These are phyloP conservation scores for Leptarthrus brevirostris DNA, from an alignment of 2,888 invertebrate species.

Conservation along the genomic window DNA sequence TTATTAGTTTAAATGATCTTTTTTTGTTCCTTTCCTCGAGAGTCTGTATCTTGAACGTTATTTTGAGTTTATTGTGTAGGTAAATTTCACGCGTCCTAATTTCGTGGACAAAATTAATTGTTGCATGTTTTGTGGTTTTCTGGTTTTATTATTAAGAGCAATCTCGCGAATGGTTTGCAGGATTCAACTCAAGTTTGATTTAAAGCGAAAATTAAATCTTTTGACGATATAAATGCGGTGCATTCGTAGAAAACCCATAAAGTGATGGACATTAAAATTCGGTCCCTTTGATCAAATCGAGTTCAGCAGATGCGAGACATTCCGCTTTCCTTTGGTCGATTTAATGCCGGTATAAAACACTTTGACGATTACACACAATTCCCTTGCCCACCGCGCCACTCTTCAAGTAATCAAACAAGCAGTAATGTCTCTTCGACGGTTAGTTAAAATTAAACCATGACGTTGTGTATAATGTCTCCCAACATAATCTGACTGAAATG, in stretches of 20 bases:
- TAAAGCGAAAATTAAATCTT: conserved; percentile 38
- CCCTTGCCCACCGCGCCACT: conserved; percentile 13
- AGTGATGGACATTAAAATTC: conserved; percentile 52
- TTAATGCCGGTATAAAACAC: conserved; percentile 47
- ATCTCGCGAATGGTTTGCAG: background rate
- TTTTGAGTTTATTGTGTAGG: no score
- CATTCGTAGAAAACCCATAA: conserved; percentile 52
- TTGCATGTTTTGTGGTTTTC: background rate
- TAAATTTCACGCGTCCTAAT: no score
- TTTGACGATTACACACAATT: conserved; percentile 12
- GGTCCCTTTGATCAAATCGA: conserved; percentile 52
- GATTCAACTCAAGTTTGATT: conserved; percentile 26
- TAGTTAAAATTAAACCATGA: conserved; percentile 30
- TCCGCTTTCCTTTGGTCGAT: conserved; percentile 49
- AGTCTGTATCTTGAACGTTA: no score
- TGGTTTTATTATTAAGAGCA: background rate
- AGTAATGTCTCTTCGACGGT: background rate
- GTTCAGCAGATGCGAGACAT: conserved; percentile 51
- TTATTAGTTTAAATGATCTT: no score
- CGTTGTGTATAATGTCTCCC: conserved; percentile 17
- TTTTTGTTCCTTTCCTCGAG: no score
- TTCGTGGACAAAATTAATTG: no score
- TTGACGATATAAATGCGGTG: conserved; percentile 28
- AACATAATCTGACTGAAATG: background rate
- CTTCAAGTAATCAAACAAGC: background rate